Percentiles rank a stretch among this genome's conserved stretches.
These are phyloP conservation scores for Ochropleura plecta DNA, from an alignment of 2,888 invertebrate species.

Conservation along the genomic window DNA sequence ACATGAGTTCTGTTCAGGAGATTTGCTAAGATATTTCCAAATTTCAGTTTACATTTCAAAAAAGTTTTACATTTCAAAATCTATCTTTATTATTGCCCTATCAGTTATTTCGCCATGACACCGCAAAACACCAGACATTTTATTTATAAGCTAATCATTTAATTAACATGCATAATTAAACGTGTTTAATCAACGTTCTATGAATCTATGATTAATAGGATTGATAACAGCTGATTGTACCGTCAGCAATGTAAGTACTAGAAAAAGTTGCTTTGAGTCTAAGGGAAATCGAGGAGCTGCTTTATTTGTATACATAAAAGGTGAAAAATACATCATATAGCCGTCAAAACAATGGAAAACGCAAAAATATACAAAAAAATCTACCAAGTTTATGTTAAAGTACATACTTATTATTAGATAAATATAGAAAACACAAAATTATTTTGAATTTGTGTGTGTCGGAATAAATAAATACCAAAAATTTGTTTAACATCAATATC, in stretches of 20 bases:
- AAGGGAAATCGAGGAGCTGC: too few relatives aligned
- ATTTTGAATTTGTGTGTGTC: too few relatives aligned
- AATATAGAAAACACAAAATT: too few relatives aligned
- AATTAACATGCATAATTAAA: constrained; percentile 72
- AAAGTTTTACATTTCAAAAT: constrained; percentile 15
- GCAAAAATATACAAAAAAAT: background rate
- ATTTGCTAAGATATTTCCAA: too few relatives aligned
- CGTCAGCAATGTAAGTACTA: constrained; percentile 30
- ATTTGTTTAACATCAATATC: background rate
- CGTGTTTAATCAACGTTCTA: constrained; percentile 69
- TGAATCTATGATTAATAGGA: constrained; percentile 71
- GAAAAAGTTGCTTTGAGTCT: background rate
- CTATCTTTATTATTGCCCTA: background rate
- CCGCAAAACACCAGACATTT: constrained; percentile 58
- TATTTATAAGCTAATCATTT: constrained; percentile 69
- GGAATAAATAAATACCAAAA: too few relatives aligned
- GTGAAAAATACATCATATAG: too few relatives aligned
- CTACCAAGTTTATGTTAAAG: background rate
- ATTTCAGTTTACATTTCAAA: too few relatives aligned
- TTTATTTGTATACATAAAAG: too few relatives aligned
- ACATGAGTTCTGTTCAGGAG: too few relatives aligned
- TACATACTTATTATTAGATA: too few relatives aligned
- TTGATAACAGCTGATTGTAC: constrained; percentile 61
- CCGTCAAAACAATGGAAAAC: too few relatives aligned
- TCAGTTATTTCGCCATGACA: constrained; percentile 32